Base-by-base conservation (phyloP, 2,888 invertebrate species). In the Isotomurus palustris region DNA sequence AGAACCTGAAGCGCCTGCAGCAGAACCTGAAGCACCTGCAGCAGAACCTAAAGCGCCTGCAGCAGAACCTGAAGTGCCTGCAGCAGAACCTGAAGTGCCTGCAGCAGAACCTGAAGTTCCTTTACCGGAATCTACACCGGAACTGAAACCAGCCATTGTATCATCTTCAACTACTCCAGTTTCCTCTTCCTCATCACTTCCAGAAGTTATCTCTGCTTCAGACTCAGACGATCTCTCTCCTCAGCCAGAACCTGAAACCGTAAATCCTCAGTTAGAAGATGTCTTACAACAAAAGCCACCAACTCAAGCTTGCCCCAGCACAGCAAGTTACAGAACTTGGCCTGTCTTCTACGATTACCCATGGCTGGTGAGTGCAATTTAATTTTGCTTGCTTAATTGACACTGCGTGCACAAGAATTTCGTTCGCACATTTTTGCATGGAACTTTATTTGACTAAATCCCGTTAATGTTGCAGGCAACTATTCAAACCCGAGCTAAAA, bases 281-380 rank as follows among this genome's bases (percentile, higher is more conserved):
- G 28, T 49, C 28, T 29, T 49, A 10, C 35, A 49, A 21, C 49
- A 32, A 21, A 40, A 41, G 12, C 53, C 43, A 14, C 43, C 49
- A 2, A 43, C 51, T 3, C 57, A 57, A 8, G 48, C 45, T 10
- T 66, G 66, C 28, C 62, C 62, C 10, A 48, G 57, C n/a, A 58
- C 56, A 12, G 28, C 43, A 5, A 24, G 44, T 10, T 66, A 66
- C 38, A 56, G 60, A 40, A 58, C 61, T 4, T 66, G 66, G 66
- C 66, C 66, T 24, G 48, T 58, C 12, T 59, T 62, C 52, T 53
- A 62, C 21, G 48, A 52, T 29, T 66, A 66, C 41, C 66, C 66
- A 24, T 66, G 56, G 52, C 54, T 66, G 61, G 65, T 65, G 53
- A 49, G 49, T 28, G 50, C 27, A 25, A 25, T 29, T 21, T 38